Evolutionary conservation across 2,888 invertebrate species (phyloP), one percentile per base, ranked within the genome.

Genomic region (Brachyptera putata): DNA sequence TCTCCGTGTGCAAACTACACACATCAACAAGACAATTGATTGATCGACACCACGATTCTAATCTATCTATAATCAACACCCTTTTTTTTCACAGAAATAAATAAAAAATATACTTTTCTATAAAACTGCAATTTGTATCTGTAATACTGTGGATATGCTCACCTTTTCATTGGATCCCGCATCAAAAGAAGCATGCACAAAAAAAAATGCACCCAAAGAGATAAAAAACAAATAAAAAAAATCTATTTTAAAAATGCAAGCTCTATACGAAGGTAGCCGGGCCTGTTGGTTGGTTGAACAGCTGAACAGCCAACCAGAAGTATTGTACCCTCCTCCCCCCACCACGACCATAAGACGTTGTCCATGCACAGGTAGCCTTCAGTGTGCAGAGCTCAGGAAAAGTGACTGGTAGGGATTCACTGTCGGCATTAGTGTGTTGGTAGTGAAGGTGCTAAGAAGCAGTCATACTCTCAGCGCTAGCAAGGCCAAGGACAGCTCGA

Each of bases 341-440:
- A n/a, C 21, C 13, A 14, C 36, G 21, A 43, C 5, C 53, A 16
- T 50, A 50, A 26, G 41, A 41, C 41, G 9, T 41, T 16, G 41
- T 41, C 18, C 4, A 3, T 13, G 4, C 37, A 30, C 11, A 30
- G 18, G 18, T 43, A 4, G 18, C 18, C 13, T 50, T 3, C 50
- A 55, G 60, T 48, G 60, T 56, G 56, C 60, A 59, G 53, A 59
- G 58, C 58, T 53, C 58, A 60, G 61, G 61, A 61, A 61, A 61
- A 61, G 61, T 58, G 55, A 56, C 48, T 55, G 61, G 11, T 37
- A 25, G 49, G 61, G 53, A 58, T 58, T 55, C 61, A 53, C 58
- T 55, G 55, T 58, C 55, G 58, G 61, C 61, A 61, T 61, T 61
- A 55, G 58, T 61, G 58, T 58, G 48, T 61, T 56, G 58, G 53